Percentiles rank a stretch among this genome's conserved stretches.
phyloP scores from a whole-genome alignment of 2,113 vertebrate species.

The Myrmecophaga tridactyla region DNA sequence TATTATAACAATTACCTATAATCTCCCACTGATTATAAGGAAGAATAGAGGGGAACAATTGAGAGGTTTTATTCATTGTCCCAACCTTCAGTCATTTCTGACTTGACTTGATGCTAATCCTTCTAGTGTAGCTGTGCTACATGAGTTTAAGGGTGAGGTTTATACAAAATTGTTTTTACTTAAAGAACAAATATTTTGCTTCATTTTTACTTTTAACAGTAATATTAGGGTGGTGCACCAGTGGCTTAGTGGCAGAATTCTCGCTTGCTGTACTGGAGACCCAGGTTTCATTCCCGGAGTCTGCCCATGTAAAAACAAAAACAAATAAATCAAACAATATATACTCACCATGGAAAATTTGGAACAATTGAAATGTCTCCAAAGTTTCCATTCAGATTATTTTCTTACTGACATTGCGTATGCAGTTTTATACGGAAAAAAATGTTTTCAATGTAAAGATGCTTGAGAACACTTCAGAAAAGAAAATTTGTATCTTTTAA shows the following conservation, averaged over 20 bases:
- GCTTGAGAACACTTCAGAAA: neutral
- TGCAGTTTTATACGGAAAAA: neutral
- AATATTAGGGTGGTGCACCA: no score
- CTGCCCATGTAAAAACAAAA: no score
- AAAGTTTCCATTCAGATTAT: neutral
- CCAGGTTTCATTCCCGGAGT: no score
- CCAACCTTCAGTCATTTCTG: neutral
- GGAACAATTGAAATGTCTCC: neutral
- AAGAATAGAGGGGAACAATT: neutral
- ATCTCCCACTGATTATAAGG: neutral
- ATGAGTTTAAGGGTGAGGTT: neutral
- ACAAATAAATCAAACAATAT: no score
- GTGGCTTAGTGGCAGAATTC: no score
- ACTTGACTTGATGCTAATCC: neutral
- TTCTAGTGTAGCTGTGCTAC: neutral
- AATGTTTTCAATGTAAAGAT: neutral
- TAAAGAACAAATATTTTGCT: neutral
- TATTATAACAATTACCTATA: neutral
- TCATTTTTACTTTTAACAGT: neutral
- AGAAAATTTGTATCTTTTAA: neutral
- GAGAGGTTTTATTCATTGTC: neutral
- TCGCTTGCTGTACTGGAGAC: no score
- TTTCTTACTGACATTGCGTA: neutral
- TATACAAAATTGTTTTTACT: neutral
- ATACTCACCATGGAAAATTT: neutral